Percentiles rank a stretch among this genome's conserved stretches.
Conservation (phyloP, 2,797 vertebrate genomes). For the Hoplostethus mediterraneus region DNA sequence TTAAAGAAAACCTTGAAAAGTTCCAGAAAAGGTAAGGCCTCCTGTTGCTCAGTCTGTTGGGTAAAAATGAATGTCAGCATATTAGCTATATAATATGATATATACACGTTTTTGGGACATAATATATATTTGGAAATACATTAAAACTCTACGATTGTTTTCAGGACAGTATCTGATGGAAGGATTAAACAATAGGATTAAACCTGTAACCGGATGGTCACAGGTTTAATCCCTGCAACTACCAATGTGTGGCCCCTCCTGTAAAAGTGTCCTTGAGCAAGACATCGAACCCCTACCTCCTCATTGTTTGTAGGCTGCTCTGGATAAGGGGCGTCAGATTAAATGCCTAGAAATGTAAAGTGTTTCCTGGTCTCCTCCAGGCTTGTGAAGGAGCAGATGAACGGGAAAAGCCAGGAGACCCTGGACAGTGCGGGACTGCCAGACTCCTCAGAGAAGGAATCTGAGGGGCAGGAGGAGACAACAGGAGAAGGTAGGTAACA, state of each 20-base stretch:
- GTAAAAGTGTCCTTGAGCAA: neutral
- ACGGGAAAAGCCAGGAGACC: constrained; percentile 70
- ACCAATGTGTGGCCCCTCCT: neutral
- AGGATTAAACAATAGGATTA: neutral
- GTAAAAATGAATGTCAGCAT: no score
- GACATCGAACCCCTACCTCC: no score
- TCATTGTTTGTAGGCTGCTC: no score
- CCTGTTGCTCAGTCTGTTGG: neutral
- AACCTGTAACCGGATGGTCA: neutral
- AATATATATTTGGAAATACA: neutral
- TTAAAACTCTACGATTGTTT: neutral
- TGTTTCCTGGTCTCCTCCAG: constrained; percentile 53
- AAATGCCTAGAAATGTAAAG: neutral
- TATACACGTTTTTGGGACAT: no score
- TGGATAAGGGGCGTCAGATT: no score
- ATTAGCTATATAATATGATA: no score
- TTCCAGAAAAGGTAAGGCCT: constrained; percentile 80
- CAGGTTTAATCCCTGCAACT: neutral
- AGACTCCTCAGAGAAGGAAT: constrained; percentile 58
- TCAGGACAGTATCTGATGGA: neutral
- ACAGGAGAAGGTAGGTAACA: constrained; percentile 62
- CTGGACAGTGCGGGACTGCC: constrained; percentile 64
- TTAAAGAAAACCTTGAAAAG: constrained; percentile 84
- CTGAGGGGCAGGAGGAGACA: constrained; percentile 50
- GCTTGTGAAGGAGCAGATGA: constrained; percentile 69